Evolutionary conservation across 1,140 invertebrate genomes (phyloP).

Genomic region (Caerostris extrusa): DNA sequence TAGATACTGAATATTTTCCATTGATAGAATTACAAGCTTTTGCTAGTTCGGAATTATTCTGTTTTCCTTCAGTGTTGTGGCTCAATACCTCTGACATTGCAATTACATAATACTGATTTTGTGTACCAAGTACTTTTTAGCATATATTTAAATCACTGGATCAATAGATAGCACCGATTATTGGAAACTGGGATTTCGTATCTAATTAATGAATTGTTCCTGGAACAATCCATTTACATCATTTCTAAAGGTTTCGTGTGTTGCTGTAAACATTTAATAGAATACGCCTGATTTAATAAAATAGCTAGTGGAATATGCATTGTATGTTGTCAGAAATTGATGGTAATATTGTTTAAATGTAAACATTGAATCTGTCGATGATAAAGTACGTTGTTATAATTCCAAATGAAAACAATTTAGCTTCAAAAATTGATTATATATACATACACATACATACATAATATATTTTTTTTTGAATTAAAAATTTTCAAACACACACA

Average conservation of each 20-base stretch:
- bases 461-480: too few relatives aligned
- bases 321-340: too few relatives aligned
- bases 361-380: too few relatives aligned
- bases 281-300: neutral
- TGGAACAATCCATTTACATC: neutral
- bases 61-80: neutral
- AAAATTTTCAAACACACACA: too few relatives aligned
- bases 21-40: too few relatives aligned
- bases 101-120: neutral
- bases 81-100: neutral
- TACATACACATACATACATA: too few relatives aligned
- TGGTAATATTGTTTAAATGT: too few relatives aligned
- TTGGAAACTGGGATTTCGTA: neutral
- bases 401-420: too few relatives aligned
- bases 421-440: too few relatives aligned
- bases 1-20: too few relatives aligned
- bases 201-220: neutral
- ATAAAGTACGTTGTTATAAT: too few relatives aligned
- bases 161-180: neutral
- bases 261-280: neutral
- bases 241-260: neutral
- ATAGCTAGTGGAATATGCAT: neutral
- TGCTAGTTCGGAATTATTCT: too few relatives aligned
- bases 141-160: neutral
- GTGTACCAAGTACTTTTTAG: neutral